Percentiles rank a stretch among this genome's conserved stretches.
phyloP scores from a whole-genome alignment of 2,888 invertebrate species.

The Clitarchus hookeri region DNA sequence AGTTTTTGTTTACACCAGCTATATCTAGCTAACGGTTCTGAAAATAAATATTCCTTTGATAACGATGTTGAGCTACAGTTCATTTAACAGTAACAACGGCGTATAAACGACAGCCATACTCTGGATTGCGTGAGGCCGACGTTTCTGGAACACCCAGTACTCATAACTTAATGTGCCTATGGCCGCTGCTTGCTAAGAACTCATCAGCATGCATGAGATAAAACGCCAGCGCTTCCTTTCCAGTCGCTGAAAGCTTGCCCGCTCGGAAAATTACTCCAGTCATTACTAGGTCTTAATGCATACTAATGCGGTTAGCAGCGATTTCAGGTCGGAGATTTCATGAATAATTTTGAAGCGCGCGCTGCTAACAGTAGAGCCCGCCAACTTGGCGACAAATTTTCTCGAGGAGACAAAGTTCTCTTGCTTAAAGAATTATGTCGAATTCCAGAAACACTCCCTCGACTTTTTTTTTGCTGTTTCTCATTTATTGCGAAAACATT shows the following conservation, averaged over 20 bases:
- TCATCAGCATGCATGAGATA: conserved; percentile 24
- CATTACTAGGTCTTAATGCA: conserved; percentile 23
- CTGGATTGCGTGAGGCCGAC: neutral
- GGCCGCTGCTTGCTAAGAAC: conserved; percentile 17
- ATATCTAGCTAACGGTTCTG: too few relatives aligned
- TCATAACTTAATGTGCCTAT: conserved; percentile 10
- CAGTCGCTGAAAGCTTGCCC: conserved; percentile 20
- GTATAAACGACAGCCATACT: neutral
- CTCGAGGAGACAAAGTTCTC: neutral
- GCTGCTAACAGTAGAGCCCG: neutral
- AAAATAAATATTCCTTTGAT: too few relatives aligned
- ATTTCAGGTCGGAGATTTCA: conserved; percentile 16
- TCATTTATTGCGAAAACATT: too few relatives aligned
- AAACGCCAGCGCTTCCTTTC: conserved; percentile 12
- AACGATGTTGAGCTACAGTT: too few relatives aligned
- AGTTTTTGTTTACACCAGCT: too few relatives aligned
- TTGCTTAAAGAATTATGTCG: too few relatives aligned
- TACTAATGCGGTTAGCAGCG: conserved; percentile 18
- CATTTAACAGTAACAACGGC: too few relatives aligned
- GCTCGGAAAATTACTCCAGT: conserved; percentile 24
- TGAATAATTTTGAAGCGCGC: conserved; percentile 21
- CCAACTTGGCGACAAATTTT: neutral
- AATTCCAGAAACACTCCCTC: too few relatives aligned
- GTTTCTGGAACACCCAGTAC: neutral
- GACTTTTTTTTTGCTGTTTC: too few relatives aligned